Evolutionary conservation across 2,888 invertebrate genomes (phyloP), one percentile per base, ranked within the genome.

Genomic region (Callimorpha dominula): DNA sequence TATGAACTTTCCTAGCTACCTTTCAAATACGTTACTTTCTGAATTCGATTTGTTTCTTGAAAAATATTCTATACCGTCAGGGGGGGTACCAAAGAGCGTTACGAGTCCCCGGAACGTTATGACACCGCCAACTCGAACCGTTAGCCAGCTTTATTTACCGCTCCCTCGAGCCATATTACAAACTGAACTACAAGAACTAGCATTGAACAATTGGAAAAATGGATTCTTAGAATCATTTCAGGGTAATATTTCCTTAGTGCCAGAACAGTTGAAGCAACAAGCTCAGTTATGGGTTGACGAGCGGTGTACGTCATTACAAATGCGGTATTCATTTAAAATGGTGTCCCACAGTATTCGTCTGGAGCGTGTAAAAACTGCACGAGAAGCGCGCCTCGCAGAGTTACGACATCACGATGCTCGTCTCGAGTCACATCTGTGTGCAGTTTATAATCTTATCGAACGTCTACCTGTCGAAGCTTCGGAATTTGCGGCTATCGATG

Each of bases 141-240:
- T 12, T 62, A 66, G 73, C 69, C 69, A 71, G 12, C 52, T 81
- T 9, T 73, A 76, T 15, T 79, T 80, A 46, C 85, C 87, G 50
- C 75, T 91, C 43, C 85, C 88, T 1, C 90, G 91, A 40, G 88
- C 87, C 4, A 87, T 94, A 74, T 86, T 92, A 20, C 89, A 92
- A 86, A 92, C 92, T 4, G 89, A 91, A 77, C 82, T 93, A 15
- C 91, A 94, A 82, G 88, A 89, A 80, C 5, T 85, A 54, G 87
- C 92, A 17, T 81, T 95, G 46, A 74, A 75, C 70, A 93, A 94
- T 75, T 94, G 93, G 93, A 89, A 86, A 74, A 92, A 93, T 76
- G 93, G 92, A 46, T 94, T 94, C 71, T 85, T 95, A 7, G 93
- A 94, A 85, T 88, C 91, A n/a, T 91, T 95, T 74, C 85, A 87